A percentile compares a stretch with the other conserved stretches of the same genome.
These are phyloP conservation scores for Myotis yumanensis DNA, from an alignment of 2,113 vertebrate species.

Conservation along the genomic window DNA sequence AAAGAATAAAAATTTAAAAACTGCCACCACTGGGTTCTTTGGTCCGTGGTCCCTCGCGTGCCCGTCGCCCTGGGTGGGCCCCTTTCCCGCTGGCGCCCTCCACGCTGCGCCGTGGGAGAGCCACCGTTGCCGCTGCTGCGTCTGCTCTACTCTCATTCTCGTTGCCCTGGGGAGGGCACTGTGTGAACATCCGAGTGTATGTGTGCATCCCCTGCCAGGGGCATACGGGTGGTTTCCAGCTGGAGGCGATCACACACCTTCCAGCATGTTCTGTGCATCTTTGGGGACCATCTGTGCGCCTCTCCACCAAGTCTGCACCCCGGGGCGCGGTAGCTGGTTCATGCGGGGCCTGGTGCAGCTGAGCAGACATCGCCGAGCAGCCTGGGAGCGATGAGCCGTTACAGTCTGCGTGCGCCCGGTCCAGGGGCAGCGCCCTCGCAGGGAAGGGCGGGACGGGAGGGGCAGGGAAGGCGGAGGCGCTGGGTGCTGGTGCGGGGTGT, in stretches of 20 bases:
- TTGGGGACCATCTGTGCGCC: neutral
- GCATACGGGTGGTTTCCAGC: neutral
- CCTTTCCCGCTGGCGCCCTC: neutral
- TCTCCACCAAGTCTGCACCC: accelerated
- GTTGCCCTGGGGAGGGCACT: neutral
- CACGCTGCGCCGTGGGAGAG: neutral
- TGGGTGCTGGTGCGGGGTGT: neutral
- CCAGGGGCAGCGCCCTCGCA: accelerated
- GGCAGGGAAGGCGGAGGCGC: accelerated
- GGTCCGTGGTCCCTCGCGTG: too few species aligned
- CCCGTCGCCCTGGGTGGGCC: accelerated
- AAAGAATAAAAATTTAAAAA: neutral
- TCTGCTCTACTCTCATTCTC: accelerated
- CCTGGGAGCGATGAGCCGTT: accelerated
- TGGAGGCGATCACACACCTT: too few species aligned
- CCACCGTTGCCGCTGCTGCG: accelerated
- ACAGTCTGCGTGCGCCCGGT: accelerated
- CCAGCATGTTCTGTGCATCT: neutral
- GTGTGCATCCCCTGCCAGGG: neutral
- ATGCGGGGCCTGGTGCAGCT: accelerated
- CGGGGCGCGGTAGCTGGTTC: neutral
- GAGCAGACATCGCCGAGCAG: accelerated
- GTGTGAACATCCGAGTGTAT: neutral
- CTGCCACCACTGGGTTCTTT: accelerated
- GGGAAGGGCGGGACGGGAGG: neutral